These are phyloP conservation scores for Cyphomyrus plagiostoma DNA, from an alignment of 2,113 vertebrate genomes.

Conservation along the genomic window DNA sequence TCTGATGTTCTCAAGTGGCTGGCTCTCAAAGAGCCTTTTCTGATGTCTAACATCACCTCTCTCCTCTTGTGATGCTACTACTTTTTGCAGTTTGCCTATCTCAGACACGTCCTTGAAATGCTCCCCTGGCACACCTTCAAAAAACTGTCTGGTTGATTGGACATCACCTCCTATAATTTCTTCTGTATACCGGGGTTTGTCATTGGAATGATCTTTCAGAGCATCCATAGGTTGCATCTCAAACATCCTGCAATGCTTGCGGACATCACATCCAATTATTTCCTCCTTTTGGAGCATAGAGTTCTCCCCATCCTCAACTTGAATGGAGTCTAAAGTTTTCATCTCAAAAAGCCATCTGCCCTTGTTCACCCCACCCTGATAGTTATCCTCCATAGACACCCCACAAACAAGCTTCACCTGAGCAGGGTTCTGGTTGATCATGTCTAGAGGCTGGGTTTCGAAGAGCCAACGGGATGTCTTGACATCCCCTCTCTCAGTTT, in stretches of 20 bases:
- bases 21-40: constrained; percentile 82
- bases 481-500: constrained; percentile 67
- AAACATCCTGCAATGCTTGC: constrained; percentile 76
- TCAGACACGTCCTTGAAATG: constrained; percentile 60
- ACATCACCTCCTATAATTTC: constrained; percentile 78
- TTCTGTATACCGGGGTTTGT: constrained; percentile 47
- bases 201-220: constrained; percentile 65
- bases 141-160: constrained; percentile 71
- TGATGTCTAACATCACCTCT: constrained; percentile 80
- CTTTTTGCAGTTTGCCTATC: constrained; percentile 66
- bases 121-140: constrained; percentile 72
- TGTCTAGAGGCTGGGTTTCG: constrained; percentile 71
- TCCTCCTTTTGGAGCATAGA: constrained; percentile 59
- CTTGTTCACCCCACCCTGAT: constrained; percentile 52
- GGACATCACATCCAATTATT: constrained; percentile 70
- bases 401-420: constrained; percentile 68
- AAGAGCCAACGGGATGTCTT: constrained; percentile 75
- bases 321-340: constrained; percentile 68
- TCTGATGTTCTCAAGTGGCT: constrained; percentile 77
- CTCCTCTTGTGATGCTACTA: constrained; percentile 66
- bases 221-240: constrained; percentile 74
- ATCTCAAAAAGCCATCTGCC: constrained; percentile 81
- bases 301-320: constrained; percentile 59
- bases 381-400: constrained; percentile 72
- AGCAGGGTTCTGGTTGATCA: constrained; percentile 57